Evolutionary conservation across 2,797 vertebrate genomes (phyloP).

Genomic region (Triplophysa bombifrons): DNA sequence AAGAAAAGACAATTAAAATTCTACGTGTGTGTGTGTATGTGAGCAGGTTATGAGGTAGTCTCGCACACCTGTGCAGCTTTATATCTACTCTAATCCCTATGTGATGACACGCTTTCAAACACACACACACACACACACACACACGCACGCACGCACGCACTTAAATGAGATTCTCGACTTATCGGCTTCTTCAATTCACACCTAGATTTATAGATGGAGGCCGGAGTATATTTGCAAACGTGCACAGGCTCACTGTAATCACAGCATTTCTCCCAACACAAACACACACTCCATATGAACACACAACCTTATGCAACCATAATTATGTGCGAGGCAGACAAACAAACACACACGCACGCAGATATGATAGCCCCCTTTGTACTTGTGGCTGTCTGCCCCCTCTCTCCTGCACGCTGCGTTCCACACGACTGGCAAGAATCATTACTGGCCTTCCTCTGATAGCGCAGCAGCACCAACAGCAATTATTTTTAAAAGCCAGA

Average conservation of each 20-base stretch:
- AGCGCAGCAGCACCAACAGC: slow-evolving; percentile 73
- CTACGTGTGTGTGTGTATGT: slow-evolving; percentile 46
- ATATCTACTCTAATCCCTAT: slow-evolving; percentile 79
- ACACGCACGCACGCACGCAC: too few relatives aligned
- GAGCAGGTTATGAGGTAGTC: slow-evolving; percentile 60
- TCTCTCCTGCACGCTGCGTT: slow-evolving; percentile 59
- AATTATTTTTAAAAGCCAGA: slow-evolving; percentile 83
- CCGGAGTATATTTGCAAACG: slow-evolving; percentile 50
- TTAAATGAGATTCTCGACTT: slow-evolving; percentile 44
- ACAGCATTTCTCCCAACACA: slow-evolving; percentile 15
- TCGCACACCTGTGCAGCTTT: slow-evolving; percentile 74
- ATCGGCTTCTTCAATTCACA: slow-evolving; percentile 45
- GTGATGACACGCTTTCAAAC: slow-evolving; percentile 61
- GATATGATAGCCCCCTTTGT: slow-evolving; percentile 27
- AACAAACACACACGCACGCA: slow-evolving; percentile 29
- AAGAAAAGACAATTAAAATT: slow-evolving; percentile 85
- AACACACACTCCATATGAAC: slow-evolving; percentile 31
- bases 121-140: slow-evolving; percentile 27
- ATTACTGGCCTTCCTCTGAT: slow-evolving; percentile 76
- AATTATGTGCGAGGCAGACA: slow-evolving; percentile 42
- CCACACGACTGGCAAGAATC: slow-evolving; percentile 71
- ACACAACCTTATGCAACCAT: slow-evolving; percentile 41
- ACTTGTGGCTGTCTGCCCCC: slow-evolving; percentile 23
- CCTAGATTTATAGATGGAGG: slow-evolving; percentile 32
- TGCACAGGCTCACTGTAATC: slow-evolving; percentile 35